Percentiles rank a stretch among this genome's conserved stretches.
Conservation (phyloP, 2,113 vertebrate genomes). For the Diadophis punctatus region DNA sequence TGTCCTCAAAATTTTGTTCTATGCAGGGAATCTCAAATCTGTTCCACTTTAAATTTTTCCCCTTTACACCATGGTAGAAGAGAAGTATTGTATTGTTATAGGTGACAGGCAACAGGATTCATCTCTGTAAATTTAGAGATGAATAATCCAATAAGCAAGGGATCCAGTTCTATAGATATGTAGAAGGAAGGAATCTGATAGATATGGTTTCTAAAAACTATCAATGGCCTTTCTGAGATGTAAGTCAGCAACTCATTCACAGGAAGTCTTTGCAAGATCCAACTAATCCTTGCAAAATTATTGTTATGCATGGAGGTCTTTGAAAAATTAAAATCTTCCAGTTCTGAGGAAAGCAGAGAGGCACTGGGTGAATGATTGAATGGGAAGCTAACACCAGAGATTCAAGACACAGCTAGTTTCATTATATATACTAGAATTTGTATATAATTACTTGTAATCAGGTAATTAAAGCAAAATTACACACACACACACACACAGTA, state of each 20-base stretch:
- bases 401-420: not conserved
- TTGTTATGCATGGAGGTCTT: not conserved
- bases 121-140: not conserved
- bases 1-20: not conserved
- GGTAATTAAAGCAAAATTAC: not conserved
- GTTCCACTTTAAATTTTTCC: not conserved
- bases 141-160: not conserved
- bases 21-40: not conserved
- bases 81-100: not conserved
- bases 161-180: not conserved
- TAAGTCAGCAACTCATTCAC: not conserved
- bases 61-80: not conserved
- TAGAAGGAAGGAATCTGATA: not conserved
- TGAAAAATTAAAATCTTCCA: not conserved
- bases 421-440: not conserved
- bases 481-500: not conserved
- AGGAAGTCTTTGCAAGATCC: not conserved
- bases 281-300: not conserved
- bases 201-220: not conserved
- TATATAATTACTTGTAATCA: not conserved
- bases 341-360: not conserved
- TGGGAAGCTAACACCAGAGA: not conserved
- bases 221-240: not conserved
- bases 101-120: not conserved
- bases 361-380: not conserved